A percentile compares a stretch with the other conserved stretches of the same genome.
Conservation (phyloP, 2,888 invertebrate genomes). For the Heteropelma amictum region DNA sequence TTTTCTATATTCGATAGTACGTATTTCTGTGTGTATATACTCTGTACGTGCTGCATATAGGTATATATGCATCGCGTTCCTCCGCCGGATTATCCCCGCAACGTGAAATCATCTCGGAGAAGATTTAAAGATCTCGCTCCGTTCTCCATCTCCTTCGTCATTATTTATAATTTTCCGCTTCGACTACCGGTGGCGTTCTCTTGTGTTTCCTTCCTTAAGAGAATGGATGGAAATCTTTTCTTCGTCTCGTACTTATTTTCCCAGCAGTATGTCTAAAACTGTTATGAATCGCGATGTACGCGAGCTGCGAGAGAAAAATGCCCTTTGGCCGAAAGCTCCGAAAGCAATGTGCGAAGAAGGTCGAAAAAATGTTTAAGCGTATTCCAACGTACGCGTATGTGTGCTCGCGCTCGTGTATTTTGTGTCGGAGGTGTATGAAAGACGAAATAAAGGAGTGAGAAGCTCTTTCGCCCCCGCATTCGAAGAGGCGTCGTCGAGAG, state of each 20-base stretch:
- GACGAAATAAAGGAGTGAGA: conserved; percentile 51
- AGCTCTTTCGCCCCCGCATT: conserved; percentile 70
- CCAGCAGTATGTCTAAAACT: conserved; percentile 42
- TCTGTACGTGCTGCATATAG: too few species aligned
- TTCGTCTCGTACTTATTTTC: conserved; percentile 22
- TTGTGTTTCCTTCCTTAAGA: conserved; percentile 67
- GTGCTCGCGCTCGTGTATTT: conserved; percentile 5
- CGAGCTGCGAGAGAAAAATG: conserved; percentile 28
- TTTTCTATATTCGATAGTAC: too few species aligned
- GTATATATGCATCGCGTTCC: not conserved
- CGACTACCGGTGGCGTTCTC: conserved; percentile 55
- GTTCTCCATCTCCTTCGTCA: conserved; percentile 62
- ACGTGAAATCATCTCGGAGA: conserved; percentile 21
- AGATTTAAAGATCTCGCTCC: conserved; percentile 44
- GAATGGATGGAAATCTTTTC: conserved; percentile 63
- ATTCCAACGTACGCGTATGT: not conserved
- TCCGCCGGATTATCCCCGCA: not conserved
- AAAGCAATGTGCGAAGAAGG: conserved; percentile 7
- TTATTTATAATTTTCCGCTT: conserved; percentile 77
- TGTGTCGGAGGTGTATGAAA: conserved; percentile 40
- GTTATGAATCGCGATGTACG: conserved; percentile 30
- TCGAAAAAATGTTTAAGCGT: not conserved
- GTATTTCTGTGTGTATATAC: too few species aligned
- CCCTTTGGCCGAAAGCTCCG: too few species aligned
- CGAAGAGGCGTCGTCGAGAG: conserved; percentile 70